Conservation (phyloP, 2,888 invertebrate species). For the Trachelus tabidus region DNA sequence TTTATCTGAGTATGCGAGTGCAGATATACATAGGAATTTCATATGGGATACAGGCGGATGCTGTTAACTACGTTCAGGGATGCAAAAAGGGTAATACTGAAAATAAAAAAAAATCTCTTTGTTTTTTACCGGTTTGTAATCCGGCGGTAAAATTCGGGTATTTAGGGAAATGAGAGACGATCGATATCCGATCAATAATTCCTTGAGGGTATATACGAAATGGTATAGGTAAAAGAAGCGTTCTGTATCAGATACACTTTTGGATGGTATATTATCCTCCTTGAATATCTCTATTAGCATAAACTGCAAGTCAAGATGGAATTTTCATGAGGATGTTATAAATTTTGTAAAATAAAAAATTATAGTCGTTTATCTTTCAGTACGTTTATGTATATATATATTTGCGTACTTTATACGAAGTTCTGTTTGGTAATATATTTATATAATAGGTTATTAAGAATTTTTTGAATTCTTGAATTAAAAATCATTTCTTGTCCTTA, state of each 20-base stretch:
- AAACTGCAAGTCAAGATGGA: constrained; percentile 7
- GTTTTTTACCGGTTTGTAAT: not conserved
- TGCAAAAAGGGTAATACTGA: not conserved
- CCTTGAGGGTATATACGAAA: not conserved
- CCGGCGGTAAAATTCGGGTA: constrained; percentile 45
- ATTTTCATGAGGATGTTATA: not conserved
- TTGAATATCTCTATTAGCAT: constrained; percentile 38
- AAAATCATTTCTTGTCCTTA: not conserved
- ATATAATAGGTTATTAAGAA: not conserved
- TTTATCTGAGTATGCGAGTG: not conserved
- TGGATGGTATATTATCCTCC: constrained; percentile 17
- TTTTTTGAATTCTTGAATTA: not conserved
- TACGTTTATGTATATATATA: too few species aligned
- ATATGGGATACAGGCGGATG: not conserved
- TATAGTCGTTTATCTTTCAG: not conserved
- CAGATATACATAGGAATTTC: not conserved
- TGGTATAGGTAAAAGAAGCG: not conserved
- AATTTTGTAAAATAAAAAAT: not conserved
- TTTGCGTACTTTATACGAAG: not conserved
- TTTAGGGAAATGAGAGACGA: constrained; percentile 41
- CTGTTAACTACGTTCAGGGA: not conserved
- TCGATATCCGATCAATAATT: not conserved
- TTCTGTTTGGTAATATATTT: not conserved
- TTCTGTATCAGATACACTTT: constrained; percentile 4
- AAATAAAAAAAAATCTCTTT: not conserved